Base-by-base conservation (phyloP, 2,113 vertebrate genomes). In the Phylloscopus trochilus region DNA sequence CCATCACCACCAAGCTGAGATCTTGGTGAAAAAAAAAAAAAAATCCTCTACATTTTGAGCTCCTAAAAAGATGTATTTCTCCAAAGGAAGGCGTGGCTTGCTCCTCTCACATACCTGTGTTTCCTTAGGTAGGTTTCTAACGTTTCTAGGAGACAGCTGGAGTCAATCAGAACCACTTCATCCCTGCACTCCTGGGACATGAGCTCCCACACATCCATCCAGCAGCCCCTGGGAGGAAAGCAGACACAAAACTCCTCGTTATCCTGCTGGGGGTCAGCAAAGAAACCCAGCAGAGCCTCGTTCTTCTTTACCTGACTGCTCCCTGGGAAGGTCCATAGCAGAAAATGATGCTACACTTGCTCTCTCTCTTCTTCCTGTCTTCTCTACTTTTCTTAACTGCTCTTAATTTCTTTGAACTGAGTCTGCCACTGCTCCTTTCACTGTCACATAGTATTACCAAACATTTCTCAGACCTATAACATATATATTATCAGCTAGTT, bases 171-270 rank as follows among this genome's bases (percentile, higher is more conserved):
- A 97, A 99, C 99, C 77, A 99, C 99, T 97, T 99, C 99, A 89
- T 99, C 99, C 89, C 99, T 98, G 98, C 99, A 99, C 95, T 99
- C 99, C 96, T 99, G 99, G 95, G 99, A 99, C 99, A 99, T 99
- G 70, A 99, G 98, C 96, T 99, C 99, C 99, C 99, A 99, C 69
- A 99, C 98, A 64, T 99, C 99, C 99, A 99, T 99, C 99, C 99
- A 99, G 97, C 99, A 98, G 30, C 99, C 99, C 93, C 99, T 99
- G 98, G 2, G 91, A 64, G 85, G 83, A 41, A 15, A 6, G 0
- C n/a, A 72, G 17, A 47, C 39, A 51, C 19, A 59, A 23, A 64
- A 53, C 16, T 39, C 9, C 3, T 21, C 23, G 2, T 74, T 8
- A 23, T 10, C 27, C 77, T 82, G 53, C 4, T 41, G n/a, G 9